Percentiles rank a stretch among this genome's conserved stretches.
Conservation (phyloP, 2,113 vertebrate species). For the Numenius arquata region DNA sequence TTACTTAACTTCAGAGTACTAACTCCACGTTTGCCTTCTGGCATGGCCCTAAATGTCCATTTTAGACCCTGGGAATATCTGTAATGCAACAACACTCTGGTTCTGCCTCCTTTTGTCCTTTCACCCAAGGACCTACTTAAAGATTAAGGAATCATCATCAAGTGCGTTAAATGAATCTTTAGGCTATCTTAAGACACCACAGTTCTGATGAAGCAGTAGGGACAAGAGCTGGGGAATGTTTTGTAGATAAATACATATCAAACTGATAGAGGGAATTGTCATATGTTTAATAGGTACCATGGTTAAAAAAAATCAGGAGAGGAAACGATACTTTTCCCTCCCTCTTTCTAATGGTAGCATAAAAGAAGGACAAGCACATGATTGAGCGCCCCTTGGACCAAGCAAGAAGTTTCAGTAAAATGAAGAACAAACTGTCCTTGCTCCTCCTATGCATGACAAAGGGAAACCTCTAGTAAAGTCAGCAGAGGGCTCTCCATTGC, state of each 20-base stretch:
- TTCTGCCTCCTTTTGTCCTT: background rate
- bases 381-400: background rate
- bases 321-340: background rate
- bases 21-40: background rate
- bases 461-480: background rate
- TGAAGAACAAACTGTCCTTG: background rate
- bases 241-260: background rate
- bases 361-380: background rate
- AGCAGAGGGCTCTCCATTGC: background rate
- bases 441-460: background rate
- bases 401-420: background rate
- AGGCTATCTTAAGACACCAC: background rate
- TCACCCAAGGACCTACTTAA: background rate
- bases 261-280: background rate
- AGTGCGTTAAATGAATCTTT: background rate
- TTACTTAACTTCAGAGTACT: background rate
- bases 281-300: accelerated
- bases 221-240: background rate
- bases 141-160: background rate
- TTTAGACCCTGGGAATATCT: background rate
- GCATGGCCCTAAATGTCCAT: background rate
- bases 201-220: background rate
- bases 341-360: background rate
- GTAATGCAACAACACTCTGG: background rate
- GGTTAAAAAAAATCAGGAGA: background rate